A percentile compares a stretch with the other conserved stretches of the same genome.
phyloP scores from a whole-genome alignment of 1,140 invertebrate species.

The Gerris buenoi region DNA sequence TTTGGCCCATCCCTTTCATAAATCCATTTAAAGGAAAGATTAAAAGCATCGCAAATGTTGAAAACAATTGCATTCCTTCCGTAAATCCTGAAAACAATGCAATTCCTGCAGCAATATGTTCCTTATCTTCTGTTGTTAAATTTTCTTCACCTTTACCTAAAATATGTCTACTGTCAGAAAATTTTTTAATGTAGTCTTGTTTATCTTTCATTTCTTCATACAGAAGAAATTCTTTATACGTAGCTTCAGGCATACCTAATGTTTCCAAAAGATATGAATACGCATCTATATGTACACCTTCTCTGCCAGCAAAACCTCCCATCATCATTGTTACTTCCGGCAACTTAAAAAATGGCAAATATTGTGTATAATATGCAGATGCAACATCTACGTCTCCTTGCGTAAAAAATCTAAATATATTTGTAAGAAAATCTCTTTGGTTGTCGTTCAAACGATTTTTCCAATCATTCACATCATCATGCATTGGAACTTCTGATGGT shows the following conservation, averaged over 20 bases:
- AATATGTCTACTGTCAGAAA: background rate
- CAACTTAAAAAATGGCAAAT: background rate
- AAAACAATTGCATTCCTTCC: background rate
- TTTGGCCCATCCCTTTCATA: background rate
- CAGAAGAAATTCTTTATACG: background rate
- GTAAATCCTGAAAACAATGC: background rate
- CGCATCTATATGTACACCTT: background rate
- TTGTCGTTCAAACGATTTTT: background rate
- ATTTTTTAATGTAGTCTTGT: background rate
- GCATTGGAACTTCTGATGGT: background rate
- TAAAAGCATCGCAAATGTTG: background rate
- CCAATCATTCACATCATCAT: background rate
- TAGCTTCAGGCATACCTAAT: background rate
- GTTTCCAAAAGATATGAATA: background rate
- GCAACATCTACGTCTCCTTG: background rate
- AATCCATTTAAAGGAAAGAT: background rate
- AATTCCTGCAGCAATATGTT: background rate
- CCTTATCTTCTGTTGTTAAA: background rate
- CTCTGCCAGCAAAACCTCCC: background rate
- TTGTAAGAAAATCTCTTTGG: background rate
- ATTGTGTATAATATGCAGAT: background rate
- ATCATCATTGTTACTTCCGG: background rate
- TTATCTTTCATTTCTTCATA: background rate
- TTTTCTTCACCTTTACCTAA: background rate
- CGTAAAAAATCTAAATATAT: background rate